phyloP scores from a whole-genome alignment of 2,797 vertebrate species.

The Falco biarmicus region DNA sequence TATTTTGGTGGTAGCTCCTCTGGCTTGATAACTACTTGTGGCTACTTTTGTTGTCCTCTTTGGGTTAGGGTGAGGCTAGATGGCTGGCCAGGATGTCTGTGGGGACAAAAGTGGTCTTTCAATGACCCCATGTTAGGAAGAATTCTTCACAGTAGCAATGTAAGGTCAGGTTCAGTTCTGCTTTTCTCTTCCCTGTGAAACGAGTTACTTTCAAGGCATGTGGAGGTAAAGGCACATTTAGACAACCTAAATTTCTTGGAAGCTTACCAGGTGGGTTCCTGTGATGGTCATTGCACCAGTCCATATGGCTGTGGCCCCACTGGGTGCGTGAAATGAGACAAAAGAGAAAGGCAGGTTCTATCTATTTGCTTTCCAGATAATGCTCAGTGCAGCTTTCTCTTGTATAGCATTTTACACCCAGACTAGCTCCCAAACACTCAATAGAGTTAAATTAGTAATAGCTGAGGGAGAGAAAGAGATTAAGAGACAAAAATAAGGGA shows the following conservation, averaged over 20 bases:
- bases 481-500: not conserved
- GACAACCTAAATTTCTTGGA: not conserved
- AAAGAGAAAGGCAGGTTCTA: not conserved
- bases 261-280: not conserved
- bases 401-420: not conserved
- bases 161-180: not conserved
- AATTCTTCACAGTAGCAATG: not conserved
- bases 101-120: not conserved
- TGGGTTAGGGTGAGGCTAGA: not conserved
- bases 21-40: not conserved
- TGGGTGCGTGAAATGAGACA: not conserved
- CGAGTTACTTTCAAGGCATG: not conserved
- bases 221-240: not conserved
- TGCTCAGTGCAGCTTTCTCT: not conserved
- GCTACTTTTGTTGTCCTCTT: not conserved
- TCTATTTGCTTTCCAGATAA: not conserved
- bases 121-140: fast-evolving
- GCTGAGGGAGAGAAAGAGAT: not conserved
- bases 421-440: not conserved
- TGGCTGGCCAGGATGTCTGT: not conserved
- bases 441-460: slow-evolving; percentile 34
- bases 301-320: not conserved
- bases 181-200: not conserved
- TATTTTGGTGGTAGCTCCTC: not conserved
- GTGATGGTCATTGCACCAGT: not conserved